Base-by-base conservation (phyloP, 2,797 vertebrate genomes). In the Aldrovandia affinis region DNA sequence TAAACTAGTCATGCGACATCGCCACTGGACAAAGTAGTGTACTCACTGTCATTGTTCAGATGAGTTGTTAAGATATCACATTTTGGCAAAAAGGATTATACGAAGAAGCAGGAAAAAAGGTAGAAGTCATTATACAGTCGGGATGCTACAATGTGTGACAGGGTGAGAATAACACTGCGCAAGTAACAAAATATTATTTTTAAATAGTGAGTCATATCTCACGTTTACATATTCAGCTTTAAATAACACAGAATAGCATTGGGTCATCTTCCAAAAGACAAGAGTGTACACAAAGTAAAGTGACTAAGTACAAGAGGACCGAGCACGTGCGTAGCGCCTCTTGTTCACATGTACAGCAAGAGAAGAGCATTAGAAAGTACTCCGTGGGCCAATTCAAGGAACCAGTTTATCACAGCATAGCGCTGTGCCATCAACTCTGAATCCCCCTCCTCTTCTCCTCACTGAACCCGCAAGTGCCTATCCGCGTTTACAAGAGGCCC, bases 231-330 rank as follows among this genome's bases (percentile, higher is more conserved):
- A 94, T 91, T 95, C 91, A 94, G 94, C 95, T 86, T 95, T 93
- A 89, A 94, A 91, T 87, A 92, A 92, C 90, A 95, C 92, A 90
- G 93, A 88, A 89, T 88, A 93, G 90, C 86, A 93, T 90, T 83
- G 89, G 88, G 91, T 91, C 83, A 84, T 90, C 88, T 87, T 85
- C 87, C 92, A 88, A 93, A 92, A 91, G 91, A 93, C 85, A 92
- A 95, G 95, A 97, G 97, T 96, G 95, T 96, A 93, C 91, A 95
- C 63, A 84, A 94, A 94, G 93, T 93, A 96, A 94, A 96, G 93
- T 93, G 93, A 94, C 91, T 85, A 91, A 91, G 91, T 18, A 85
- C 82, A 86, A 83, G 85, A 86, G 59, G 83, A 80, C 12, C 81
- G 42, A 77, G 81, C 82, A 89, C 83, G 83, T 80, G 84, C 5